Base-by-base conservation (phyloP, 2,888 invertebrate species). In the Yponomeuta evonymella region DNA sequence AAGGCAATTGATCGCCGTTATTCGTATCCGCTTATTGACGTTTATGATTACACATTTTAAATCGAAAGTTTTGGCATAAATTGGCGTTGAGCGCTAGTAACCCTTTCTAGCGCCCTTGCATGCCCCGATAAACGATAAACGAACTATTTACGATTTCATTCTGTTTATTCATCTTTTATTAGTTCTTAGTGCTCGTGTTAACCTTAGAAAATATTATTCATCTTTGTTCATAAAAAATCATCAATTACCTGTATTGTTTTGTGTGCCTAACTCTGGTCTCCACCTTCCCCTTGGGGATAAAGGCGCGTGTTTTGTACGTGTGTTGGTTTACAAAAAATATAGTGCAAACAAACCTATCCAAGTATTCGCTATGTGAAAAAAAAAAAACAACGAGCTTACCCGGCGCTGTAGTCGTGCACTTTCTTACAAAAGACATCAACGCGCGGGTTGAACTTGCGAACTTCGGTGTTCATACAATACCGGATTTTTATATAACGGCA, bases 381-480 rank as follows among this genome's bases (percentile, higher is more conserved):
- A 58, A 58, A 12, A 15, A 9, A 58, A 12, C 51, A 58, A 58
- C 51, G 51, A 15, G 51, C 15, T 58, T 58, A 12, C 51, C 2
- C 51, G 15, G 51, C 12, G 15, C 15, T 15, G 51, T 5, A 15
- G 3, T 58, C 2, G 51, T 23, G n/a, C 15, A 48, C 12, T 30
- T 67, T 48, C 68, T 71, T 51, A 70, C 43, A 71, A 73, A 73
- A 74, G 74, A 74, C 72, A 70, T 74, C 72, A 74, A 74, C 74
- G 73, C 72, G 70, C 43, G 48, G 15, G 2, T 4, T 58, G 51
- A 33, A 58, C 51, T 33, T 70, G 70, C 29, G 65, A 48, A 9
- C 23, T 48, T 48, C 12, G 51, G 12, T 15, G 51, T 58, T 58
- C 51, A 58, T 1, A 58, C 51, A 58, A 58, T 58, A 58, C 12